A percentile compares a stretch with the other conserved stretches of the same genome.
Conservation (phyloP, 2,888 invertebrate species). For the Crematogaster levior region DNA sequence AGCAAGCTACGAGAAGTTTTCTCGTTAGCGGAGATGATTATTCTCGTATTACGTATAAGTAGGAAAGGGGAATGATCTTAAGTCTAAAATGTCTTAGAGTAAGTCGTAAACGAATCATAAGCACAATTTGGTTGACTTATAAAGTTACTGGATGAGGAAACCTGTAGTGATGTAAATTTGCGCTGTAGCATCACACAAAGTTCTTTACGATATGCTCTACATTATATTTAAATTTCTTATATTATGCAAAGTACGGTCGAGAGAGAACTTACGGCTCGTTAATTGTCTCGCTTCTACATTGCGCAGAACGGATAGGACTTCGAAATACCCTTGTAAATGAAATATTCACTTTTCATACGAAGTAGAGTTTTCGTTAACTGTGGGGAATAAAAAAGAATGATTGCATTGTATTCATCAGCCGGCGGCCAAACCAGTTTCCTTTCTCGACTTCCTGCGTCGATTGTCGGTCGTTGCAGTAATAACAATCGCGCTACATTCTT, state of each 20-base stretch:
- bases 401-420: slow-evolving; percentile 32
- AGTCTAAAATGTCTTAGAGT: slow-evolving; percentile 42
- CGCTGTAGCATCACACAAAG: background rate
- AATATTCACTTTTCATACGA: slow-evolving; percentile 11
- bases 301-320: slow-evolving; percentile 15
- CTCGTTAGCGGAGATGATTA: slow-evolving; percentile 69
- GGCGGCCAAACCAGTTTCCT: slow-evolving; percentile 40
- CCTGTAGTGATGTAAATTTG: slow-evolving; percentile 19
- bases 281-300: slow-evolving; percentile 11
- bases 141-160: slow-evolving; percentile 22
- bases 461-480: slow-evolving; percentile 38
- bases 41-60: slow-evolving; percentile 65
- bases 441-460: slow-evolving; percentile 32
- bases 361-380: slow-evolving; percentile 25
- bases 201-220: slow-evolving; percentile 21
- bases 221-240: slow-evolving; percentile 19
- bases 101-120: slow-evolving; percentile 38
- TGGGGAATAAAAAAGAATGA: slow-evolving; percentile 17
- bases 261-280: slow-evolving; percentile 29
- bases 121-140: slow-evolving; percentile 24
- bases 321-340: slow-evolving; percentile 13
- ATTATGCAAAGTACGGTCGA: slow-evolving; percentile 23
- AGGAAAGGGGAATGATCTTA: slow-evolving; percentile 15
- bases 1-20: slow-evolving; percentile 61
- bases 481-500: slow-evolving; percentile 39